phyloP scores from a whole-genome alignment of 2,113 vertebrate species.

The Rhinogobius similis region DNA sequence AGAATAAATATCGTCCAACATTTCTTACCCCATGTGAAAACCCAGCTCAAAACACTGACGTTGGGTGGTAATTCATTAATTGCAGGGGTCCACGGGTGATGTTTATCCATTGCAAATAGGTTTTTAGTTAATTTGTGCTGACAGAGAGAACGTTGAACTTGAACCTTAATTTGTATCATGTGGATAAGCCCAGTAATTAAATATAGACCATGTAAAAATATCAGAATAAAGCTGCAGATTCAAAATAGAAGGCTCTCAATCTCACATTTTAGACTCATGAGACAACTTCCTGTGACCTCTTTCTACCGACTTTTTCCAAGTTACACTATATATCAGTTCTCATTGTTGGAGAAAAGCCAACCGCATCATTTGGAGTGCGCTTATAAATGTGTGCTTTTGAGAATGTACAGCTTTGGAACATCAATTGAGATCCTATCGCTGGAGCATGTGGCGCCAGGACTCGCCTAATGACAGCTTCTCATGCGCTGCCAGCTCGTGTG shows the following conservation, averaged over 20 bases:
- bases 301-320: conserved; percentile 24
- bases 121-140: not conserved
- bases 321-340: conserved; percentile 26
- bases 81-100: not conserved
- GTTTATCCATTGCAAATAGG: not conserved
- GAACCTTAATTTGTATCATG: not conserved
- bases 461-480: conserved; percentile 36
- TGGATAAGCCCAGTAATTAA: not conserved
- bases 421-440: conserved; percentile 8
- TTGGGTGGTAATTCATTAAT: not conserved
- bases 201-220: not conserved
- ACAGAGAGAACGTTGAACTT: not conserved
- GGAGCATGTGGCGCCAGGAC: conserved; percentile 21
- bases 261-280: not conserved
- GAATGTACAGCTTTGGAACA: conserved; percentile 10
- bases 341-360: conserved; percentile 21
- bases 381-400: conserved; percentile 17
- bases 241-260: not conserved
- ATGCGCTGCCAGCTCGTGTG: conserved; percentile 44
- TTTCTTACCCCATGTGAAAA: not conserved
- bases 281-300: not conserved
- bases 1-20: not conserved
- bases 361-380: conserved; percentile 13
- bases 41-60: not conserved
- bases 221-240: not conserved